A percentile compares a stretch with the other conserved stretches of the same genome.
Conservation (phyloP, 2,888 invertebrate genomes). For the Meiosimyza decipiens region DNA sequence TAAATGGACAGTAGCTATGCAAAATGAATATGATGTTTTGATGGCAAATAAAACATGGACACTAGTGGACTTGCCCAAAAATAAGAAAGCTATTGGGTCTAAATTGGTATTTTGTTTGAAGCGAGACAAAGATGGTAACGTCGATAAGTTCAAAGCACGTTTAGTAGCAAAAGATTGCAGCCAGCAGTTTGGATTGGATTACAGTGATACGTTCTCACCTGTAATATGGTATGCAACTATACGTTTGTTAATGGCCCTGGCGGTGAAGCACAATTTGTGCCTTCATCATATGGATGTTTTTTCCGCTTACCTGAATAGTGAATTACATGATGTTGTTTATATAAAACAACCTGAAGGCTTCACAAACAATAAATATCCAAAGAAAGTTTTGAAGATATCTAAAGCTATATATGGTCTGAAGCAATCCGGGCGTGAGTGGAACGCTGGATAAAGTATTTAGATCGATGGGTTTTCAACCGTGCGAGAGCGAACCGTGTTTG, state of each 20-base stretch:
- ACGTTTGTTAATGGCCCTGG: slow-evolving; percentile 40
- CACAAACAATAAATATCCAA: slow-evolving; percentile 10
- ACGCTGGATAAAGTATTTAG: slow-evolving; percentile 40
- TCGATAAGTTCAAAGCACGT: not conserved
- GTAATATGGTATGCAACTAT: slow-evolving; percentile 41
- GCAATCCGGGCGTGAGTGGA: slow-evolving; percentile 48
- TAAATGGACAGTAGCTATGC: no score
- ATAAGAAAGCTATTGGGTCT: no score
- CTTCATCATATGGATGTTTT: slow-evolving; percentile 43
- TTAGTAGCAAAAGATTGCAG: slow-evolving; percentile 18
- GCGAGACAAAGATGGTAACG: no score
- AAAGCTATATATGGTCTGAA: slow-evolving; percentile 48
- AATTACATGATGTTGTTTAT: slow-evolving; percentile 42
- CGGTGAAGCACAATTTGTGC: slow-evolving; percentile 39
- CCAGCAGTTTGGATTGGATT: slow-evolving; percentile 34
- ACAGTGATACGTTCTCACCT: slow-evolving; percentile 43
- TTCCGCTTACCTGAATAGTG: slow-evolving; percentile 42
- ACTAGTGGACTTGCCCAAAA: no score
- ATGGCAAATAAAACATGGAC: no score
- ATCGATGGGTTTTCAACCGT: slow-evolving; percentile 36
- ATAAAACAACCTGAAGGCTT: slow-evolving; percentile 43
- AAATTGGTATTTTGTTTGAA: no score
- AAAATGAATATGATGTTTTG: no score
- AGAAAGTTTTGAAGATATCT: slow-evolving; percentile 39
- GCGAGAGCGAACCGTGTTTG: slow-evolving; percentile 37